Base-by-base conservation (phyloP, 2,888 invertebrate genomes). In the Acleris cristana region DNA sequence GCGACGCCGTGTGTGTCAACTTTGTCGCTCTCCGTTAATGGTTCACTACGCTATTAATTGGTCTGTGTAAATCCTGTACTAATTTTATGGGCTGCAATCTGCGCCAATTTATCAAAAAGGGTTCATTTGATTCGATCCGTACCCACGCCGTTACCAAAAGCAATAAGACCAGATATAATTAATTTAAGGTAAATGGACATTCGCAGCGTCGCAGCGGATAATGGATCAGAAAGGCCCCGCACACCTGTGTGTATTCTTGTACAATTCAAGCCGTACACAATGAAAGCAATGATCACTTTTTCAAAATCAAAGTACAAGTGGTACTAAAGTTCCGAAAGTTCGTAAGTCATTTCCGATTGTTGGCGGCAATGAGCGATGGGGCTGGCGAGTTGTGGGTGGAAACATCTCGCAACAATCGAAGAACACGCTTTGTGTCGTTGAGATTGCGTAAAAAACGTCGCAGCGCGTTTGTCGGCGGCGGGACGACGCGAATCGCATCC, bases 401-500 rank as follows among this genome's bases (percentile, higher is more conserved):
- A 91, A 93, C 93, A 92, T 93, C 92, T 92, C 89, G 83, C 85
- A 74, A 77, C 82, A 82, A 89, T 88, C 86, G 86, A 82, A 79
- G 81, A 80, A 78, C 73, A 73, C 74, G 78, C 81, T 81, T 86
- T 86, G 85, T 83, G 75, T 81, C 75, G 73, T 78, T 74, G 73
- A 73, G 74, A 82, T 89, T 89, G 90, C 89, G 88, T 90, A 90
- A 90, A 91, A 85, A 90, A 83, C 75, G 73, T 78, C 79, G 77
- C 77, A 74, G 73, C 79, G 71, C 83, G 86, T 86, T 88, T 88
- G 90, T 86, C 87, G 88, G 85, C 84, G 80, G 79, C 83, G 81
- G 86, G 82, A 84, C 89, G 92, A 82, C 84, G 87, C 91, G 91
- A 92, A 92, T 92, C 79, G 87, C 87, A 92, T 92, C 92, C 92